These are phyloP conservation scores for Prunella himalayana DNA, from an alignment of 2,113 vertebrate species.

Conservation along the genomic window DNA sequence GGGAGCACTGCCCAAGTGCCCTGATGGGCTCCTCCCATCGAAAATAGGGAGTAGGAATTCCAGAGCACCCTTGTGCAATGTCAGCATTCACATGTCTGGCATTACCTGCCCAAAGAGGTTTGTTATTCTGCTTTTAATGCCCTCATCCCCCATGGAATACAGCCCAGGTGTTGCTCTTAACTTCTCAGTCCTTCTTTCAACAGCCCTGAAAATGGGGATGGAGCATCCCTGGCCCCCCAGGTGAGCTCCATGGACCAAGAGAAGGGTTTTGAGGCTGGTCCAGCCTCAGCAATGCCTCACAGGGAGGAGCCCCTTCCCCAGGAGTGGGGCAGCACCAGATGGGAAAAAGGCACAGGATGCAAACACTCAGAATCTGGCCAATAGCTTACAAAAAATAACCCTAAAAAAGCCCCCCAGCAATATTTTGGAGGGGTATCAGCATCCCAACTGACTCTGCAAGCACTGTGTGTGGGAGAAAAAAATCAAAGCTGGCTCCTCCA, in stretches of 20 bases:
- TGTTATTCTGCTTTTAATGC: neutral
- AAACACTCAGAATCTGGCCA: neutral
- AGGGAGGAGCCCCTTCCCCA: neutral
- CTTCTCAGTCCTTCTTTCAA: neutral
- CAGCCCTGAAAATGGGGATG: neutral
- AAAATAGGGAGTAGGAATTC: neutral
- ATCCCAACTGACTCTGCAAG: neutral
- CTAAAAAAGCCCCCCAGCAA: neutral
- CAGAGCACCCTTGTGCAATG: neutral
- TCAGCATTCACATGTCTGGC: rapidly evolving
- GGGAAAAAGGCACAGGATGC: neutral
- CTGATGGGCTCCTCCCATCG: neutral
- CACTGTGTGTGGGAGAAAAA: neutral
- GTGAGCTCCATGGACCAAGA: rapidly evolving
- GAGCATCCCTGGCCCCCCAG: neutral
- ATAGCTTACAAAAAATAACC: neutral
- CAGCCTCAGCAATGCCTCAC: rapidly evolving
- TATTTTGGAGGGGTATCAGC: neutral
- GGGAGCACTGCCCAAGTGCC: neutral
- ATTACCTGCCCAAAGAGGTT: neutral
- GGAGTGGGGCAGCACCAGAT: neutral
- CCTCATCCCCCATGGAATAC: rapidly evolving
- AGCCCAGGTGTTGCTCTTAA: neutral
- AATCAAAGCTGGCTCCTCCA: neutral
- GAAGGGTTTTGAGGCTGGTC: neutral